phyloP scores from a whole-genome alignment of 2,797 vertebrate species.

The Scomberomorus guttatus region DNA sequence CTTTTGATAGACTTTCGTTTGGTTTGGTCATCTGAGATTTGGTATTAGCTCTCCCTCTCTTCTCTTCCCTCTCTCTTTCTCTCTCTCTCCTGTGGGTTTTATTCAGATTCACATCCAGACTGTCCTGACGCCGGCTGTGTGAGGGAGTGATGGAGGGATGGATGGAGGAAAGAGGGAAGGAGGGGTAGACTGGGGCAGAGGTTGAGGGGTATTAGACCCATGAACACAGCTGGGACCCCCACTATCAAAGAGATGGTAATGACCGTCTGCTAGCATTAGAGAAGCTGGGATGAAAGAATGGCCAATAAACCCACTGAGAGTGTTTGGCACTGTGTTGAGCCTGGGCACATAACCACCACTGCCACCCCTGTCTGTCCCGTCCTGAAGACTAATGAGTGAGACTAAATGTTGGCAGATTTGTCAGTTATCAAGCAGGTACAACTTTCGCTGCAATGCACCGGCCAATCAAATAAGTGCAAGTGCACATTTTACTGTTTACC shows the following conservation, averaged over 20 bases:
- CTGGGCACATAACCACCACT: neutral
- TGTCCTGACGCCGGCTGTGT: conserved; percentile 33
- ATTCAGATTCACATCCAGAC: conserved; percentile 52
- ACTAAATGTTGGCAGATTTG: conserved; percentile 8
- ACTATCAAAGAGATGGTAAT: conserved; percentile 78
- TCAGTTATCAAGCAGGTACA: too few relatives aligned
- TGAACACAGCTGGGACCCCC: conserved; percentile 66
- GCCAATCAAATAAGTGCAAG: neutral
- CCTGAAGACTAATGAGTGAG: neutral
- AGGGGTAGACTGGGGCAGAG: conserved; percentile 55
- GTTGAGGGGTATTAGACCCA: conserved; percentile 63
- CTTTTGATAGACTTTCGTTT: conserved; percentile 72
- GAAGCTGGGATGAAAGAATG: conserved; percentile 64
- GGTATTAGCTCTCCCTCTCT: conserved; percentile 53
- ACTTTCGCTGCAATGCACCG: too few relatives aligned
- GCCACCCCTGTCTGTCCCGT: conserved; percentile 11
- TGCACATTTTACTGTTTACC: too few relatives aligned
- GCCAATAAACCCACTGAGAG: conserved; percentile 49
- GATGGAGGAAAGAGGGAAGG: conserved; percentile 41
- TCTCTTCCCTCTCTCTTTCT: conserved; percentile 4
- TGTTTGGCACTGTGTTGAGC: conserved; percentile 26
- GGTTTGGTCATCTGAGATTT: conserved; percentile 68
- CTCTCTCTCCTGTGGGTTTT: conserved; percentile 50
- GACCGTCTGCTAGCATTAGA: conserved; percentile 69
- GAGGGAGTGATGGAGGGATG: conserved; percentile 39